A percentile compares a stretch with the other conserved stretches of the same genome.
These are phyloP conservation scores for Emmelina monodactyla DNA, from an alignment of 2,888 invertebrate species.

Conservation along the genomic window DNA sequence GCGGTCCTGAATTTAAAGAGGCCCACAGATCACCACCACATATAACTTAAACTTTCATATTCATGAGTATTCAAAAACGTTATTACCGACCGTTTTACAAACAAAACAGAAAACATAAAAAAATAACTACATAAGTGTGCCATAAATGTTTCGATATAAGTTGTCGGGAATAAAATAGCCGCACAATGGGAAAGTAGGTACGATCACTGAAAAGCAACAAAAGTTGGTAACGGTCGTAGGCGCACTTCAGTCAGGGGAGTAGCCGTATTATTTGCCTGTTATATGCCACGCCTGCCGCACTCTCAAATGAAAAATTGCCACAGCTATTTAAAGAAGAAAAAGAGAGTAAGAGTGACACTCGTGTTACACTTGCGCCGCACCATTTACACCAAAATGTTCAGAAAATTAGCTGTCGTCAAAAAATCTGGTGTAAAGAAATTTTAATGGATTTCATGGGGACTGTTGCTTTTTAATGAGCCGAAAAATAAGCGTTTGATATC, in stretches of 20 bases:
- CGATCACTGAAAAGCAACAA: slow-evolving; percentile 42
- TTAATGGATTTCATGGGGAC: slow-evolving; percentile 57
- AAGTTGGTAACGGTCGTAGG: slow-evolving; percentile 39
- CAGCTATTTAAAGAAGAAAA: slow-evolving; percentile 64
- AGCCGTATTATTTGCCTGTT: slow-evolving; percentile 60
- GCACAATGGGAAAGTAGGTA: slow-evolving; percentile 36
- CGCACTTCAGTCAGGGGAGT: slow-evolving; percentile 48
- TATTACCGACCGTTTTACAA: too few species aligned
- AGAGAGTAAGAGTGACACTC: slow-evolving; percentile 60
- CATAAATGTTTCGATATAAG: slow-evolving; percentile 39
- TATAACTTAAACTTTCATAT: too few species aligned
- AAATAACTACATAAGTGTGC: slow-evolving; percentile 40
- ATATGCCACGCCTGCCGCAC: slow-evolving; percentile 60
- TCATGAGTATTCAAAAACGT: too few species aligned
- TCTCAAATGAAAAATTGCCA: slow-evolving; percentile 64
- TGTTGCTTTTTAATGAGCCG: slow-evolving; percentile 57
- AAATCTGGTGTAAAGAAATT: slow-evolving; percentile 40
- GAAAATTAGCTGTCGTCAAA: slow-evolving; percentile 58
- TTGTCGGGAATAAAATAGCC: slow-evolving; percentile 33
- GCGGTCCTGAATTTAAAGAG: too few species aligned
- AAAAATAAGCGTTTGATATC: slow-evolving; percentile 45
- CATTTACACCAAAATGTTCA: slow-evolving; percentile 65
- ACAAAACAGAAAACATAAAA: too few species aligned
- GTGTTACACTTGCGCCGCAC: slow-evolving; percentile 62
- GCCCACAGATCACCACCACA: too few species aligned